Evolutionary conservation across 1,140 invertebrate species (phyloP), one percentile per base, ranked within the genome.

Genomic region (Arctopsyche grandis): DNA sequence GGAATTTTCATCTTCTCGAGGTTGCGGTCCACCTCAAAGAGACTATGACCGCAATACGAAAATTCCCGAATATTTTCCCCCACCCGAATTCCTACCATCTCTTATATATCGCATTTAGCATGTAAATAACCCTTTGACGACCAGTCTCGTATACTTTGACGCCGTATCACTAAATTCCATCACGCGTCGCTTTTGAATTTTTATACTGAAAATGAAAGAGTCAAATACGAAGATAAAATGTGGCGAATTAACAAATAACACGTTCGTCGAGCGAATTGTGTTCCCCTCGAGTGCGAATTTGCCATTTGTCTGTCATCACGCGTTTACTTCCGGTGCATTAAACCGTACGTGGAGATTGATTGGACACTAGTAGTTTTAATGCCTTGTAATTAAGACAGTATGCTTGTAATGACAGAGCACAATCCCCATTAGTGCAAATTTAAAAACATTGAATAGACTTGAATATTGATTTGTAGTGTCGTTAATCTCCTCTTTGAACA

Each of bases 61-160:
- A 66, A 66, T 66, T 66, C 63, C 63, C 63, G 21, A 66, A 66
- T 66, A 66, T 66, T 60, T 60, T 60, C 56, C 63, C 58, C 63
- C 24, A 22, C 12, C 10, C 21, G 14, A 66, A 66, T 66, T 66
- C 63, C 63, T 26, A 26, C 0, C 63, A 22, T 24, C 22, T 66
- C 21, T 60, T 66, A 10, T 60, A 60, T 60, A 19, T 60, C 56
- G 56, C 14, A 60, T 60, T 60, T 19, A 19, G 16, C 56, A 60
- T 60, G 24, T 24, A 66, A 66, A 66, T 66, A 12, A 7, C 63
- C 22, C 48, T 52, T 52, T 52, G 48, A 52, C 48, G 63, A 66
- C 63, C 24, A 7, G 12, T 19, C 56, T 16, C 7, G 16, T 16
- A 7, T 38, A 38, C 29, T 38, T 38, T 38, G 29, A 19, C 48